Evolutionary conservation across 2,888 invertebrate genomes (phyloP), one percentile per base, ranked within the genome.

Genomic region (Cheilosia grossa): DNA sequence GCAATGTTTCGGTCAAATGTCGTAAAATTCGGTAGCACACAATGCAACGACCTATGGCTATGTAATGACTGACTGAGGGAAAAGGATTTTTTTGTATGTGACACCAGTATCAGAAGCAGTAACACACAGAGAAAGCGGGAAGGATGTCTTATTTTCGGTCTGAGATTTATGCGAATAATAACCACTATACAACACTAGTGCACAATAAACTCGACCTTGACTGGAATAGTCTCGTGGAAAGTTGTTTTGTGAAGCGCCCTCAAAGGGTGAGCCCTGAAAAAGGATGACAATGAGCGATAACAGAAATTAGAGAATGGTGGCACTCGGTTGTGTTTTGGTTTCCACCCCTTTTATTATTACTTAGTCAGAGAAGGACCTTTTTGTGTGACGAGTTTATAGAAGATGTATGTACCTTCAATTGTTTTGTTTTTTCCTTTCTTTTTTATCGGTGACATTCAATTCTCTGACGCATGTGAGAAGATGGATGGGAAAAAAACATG

Each of bases 151-250:
- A 42, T 67, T 56, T 54, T 21, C 10, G 4, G 42, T 33, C 56
- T 37, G 33, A 56, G 44, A 69, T 56, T 69, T 56, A 69, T 56
- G 69, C 33, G 47, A 13, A 15, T 44, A 67, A 53, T 42, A 66
- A 40, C 37, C 21, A 33, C 56, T 10, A 24, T 21, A 30, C 30
- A 17, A 30, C 10, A 37, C 47, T 70, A 40, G 47, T 61, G 19
- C 30, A 44, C 74, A 30, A 54, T 53, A 67, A 67, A 54, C 75
- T 67, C 69, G 81, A 75, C 81, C 75, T 81, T 69, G 75, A 81
- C 54, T 75, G 33, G 30, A 54, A 47, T 64, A 30, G 58, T 73
- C 64, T 56, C 33, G n/a, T 27, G 15, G 51, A 21, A 51, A 17
- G 30, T 19, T 73, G 9, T 44, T 44, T 44, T 63, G 63, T 73